phyloP scores from a whole-genome alignment of 2,888 invertebrate genomes.

The Drosophila pseudotakahashii region DNA sequence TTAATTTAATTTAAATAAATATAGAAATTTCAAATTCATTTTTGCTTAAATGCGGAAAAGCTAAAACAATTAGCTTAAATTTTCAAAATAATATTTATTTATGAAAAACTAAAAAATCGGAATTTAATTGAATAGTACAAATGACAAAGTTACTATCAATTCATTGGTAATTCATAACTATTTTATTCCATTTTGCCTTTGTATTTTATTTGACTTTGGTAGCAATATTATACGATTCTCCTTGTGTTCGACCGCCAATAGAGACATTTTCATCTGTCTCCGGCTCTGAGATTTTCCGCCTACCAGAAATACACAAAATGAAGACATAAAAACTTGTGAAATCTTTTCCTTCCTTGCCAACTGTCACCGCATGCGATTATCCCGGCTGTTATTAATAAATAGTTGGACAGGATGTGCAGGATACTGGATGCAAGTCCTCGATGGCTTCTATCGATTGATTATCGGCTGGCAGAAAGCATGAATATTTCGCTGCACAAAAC shows the following conservation, averaged over 20 bases:
- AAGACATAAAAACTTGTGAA: conserved; percentile 68
- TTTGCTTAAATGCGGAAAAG: too few relatives aligned
- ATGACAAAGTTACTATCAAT: too few relatives aligned
- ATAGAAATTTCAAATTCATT: too few relatives aligned
- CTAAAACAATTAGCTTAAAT: too few relatives aligned
- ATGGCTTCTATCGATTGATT: conserved; percentile 12
- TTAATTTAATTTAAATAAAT: too few relatives aligned
- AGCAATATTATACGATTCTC: neutral
- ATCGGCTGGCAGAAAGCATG: neutral
- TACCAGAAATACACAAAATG: conserved; percentile 36
- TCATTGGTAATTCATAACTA: neutral
- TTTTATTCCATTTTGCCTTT: neutral
- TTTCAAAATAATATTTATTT: too few relatives aligned
- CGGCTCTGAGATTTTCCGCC: conserved; percentile 63
- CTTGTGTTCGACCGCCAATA: conserved; percentile 29
- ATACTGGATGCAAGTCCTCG: conserved; percentile 1
- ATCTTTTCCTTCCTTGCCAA: conserved; percentile 29
- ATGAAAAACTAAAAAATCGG: too few relatives aligned
- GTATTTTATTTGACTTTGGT: neutral
- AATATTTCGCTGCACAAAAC: neutral
- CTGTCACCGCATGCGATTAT: conserved; percentile 37
- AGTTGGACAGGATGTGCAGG: conserved; percentile 10
- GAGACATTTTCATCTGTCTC: conserved; percentile 50
- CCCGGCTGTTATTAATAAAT: conserved; percentile 27
- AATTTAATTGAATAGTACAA: too few relatives aligned